These are phyloP conservation scores for Astreopora myriophthalma DNA, from an alignment of 64 coral and sea anemone species.

Conservation along the genomic window DNA sequence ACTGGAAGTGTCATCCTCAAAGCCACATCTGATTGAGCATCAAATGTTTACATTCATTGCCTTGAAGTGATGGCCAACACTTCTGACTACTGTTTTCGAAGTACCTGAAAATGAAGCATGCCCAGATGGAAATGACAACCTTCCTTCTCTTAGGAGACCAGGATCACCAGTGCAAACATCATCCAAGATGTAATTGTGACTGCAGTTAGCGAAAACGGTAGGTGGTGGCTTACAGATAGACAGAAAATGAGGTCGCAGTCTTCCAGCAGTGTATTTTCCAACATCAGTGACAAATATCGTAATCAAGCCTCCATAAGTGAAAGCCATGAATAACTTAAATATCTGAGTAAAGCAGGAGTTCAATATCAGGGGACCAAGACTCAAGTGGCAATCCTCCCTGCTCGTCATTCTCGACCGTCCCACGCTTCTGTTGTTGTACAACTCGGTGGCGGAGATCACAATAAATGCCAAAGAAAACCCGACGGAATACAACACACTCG, in stretches of 20 bases:
- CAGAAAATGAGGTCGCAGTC: slow-evolving; percentile 89
- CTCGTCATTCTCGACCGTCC: background rate
- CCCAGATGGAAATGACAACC: slow-evolving; percentile 93
- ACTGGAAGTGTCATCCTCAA: no score
- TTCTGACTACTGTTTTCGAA: no score
- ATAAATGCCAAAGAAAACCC: slow-evolving; percentile 56
- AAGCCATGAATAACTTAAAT: slow-evolving; percentile 8
- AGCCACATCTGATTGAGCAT: no score
- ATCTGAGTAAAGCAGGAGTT: background rate
- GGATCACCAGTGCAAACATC: slow-evolving; percentile 83
- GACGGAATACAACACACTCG: slow-evolving; percentile 35
- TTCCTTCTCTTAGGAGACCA: slow-evolving; percentile 80
- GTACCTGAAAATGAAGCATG: slow-evolving; percentile 92
- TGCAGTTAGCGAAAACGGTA: slow-evolving; percentile 73
- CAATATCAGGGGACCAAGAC: background rate
- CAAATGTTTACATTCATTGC: no score
- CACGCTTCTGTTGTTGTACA: background rate
- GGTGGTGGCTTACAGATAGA: slow-evolving; percentile 77
- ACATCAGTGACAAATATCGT: slow-evolving; percentile 80
- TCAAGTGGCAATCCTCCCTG: background rate
- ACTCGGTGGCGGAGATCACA: slow-evolving; percentile 48
- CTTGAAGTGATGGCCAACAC: no score
- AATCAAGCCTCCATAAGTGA: slow-evolving; percentile 68
- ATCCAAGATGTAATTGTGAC: slow-evolving; percentile 55
- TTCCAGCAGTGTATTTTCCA: slow-evolving; percentile 88